Evolutionary conservation across 2,113 vertebrate genomes (phyloP), one percentile per base, ranked within the genome.

Genomic region (Calcarius ornatus): DNA sequence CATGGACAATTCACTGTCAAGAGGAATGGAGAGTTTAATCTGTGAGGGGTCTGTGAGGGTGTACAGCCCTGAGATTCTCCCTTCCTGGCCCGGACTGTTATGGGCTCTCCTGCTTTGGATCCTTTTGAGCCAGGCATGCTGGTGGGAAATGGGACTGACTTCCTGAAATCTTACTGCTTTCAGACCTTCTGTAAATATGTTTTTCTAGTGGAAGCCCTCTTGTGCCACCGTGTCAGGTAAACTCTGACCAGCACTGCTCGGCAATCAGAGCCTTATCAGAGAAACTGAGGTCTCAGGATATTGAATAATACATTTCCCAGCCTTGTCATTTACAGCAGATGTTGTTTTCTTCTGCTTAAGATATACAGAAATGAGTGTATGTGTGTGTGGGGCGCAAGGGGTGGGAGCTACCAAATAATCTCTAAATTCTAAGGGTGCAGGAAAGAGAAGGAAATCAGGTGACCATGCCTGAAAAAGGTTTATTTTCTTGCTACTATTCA

Each of bases 1-100:
- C 5, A 22, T 14, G 14, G 18, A 19, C n/a, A 81, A 80, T 28
- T 42, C 51, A 45, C 14, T 1, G 0, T 11, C 0, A 0, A 66
- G 21, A 30, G 19, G 14, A 92, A 19, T 6, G 15, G 15, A 18
- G 35, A 81, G 5, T 14, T 90, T 90, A 5, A 35, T 6, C 8
- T 88, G 2, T 21, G 53, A 17, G 10, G 6, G 22, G 4, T 30
- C 14, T 61, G 15, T 0, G 3, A 57, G 5, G 10, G 6, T 53
- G n/a, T 54, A 18, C 15, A 75, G 20, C 21, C 59, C 65, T 1
- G 2, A 72, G 79, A 28, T 18, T 24, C 8, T 18, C 15, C 37
- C 56, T 56, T 82, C 15, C 37, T 59, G 20, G 13, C 6, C 27
- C 45, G 45, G 15, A 33, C 28, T 65, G 7, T 1, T 4, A 17